phyloP scores from a whole-genome alignment of 1,140 invertebrate genomes.

The Wiebesia pumilae region DNA sequence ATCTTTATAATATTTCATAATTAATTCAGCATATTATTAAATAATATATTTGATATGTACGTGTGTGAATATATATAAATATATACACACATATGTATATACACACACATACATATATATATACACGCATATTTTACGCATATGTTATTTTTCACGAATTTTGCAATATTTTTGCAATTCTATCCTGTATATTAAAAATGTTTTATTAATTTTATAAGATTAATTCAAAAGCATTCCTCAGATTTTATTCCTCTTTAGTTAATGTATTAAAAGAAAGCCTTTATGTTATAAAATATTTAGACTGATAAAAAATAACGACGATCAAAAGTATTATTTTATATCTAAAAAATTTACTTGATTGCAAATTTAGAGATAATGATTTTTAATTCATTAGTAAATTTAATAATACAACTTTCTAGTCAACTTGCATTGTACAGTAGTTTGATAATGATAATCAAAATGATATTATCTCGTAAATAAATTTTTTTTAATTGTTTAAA shows the following conservation, averaged over 20 bases:
- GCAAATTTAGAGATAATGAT: not conserved
- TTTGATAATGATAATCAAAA: conserved; percentile 58
- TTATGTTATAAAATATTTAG: not conserved
- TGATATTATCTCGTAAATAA: not conserved
- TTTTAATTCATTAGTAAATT: conserved; percentile 54
- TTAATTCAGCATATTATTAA: conserved; percentile 9
- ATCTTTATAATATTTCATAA: conserved; percentile 4
- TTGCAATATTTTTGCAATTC: not conserved
- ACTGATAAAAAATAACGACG: not conserved
- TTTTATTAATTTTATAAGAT: not conserved
- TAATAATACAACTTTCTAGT: conserved; percentile 67
- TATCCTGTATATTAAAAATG: not conserved
- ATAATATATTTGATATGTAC: not conserved
- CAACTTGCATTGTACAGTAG: conserved; percentile 63
- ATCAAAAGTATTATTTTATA: conserved; percentile 11
- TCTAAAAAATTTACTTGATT: not conserved
- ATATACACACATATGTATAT: not conserved
- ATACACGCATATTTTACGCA: not conserved
- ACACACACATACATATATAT: not conserved
- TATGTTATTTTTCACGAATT: not conserved
- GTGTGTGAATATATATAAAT: not conserved
- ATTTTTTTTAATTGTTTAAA: not conserved
- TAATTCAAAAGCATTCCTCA: conserved; percentile 3
- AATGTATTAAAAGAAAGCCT: not conserved
- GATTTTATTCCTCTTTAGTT: not conserved